Evolutionary conservation across 1,140 invertebrate species (phyloP).

Genomic region (Brachionus asplanchnoidis): DNA sequence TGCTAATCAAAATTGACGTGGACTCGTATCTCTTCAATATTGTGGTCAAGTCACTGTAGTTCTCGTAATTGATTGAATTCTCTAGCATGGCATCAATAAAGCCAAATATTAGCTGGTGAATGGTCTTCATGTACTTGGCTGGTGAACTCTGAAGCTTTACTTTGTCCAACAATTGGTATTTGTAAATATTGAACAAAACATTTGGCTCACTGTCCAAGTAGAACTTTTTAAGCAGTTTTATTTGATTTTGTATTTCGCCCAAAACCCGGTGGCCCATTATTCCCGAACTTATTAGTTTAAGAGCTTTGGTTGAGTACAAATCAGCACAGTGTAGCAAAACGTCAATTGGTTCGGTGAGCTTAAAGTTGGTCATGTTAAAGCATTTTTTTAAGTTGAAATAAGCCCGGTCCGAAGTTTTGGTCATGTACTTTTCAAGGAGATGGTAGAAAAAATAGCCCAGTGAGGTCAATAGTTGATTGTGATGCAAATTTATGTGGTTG

Average conservation of each 20-base stretch:
- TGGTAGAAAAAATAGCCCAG: not conserved
- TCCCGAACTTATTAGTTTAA: not conserved
- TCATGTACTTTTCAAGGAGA: not conserved
- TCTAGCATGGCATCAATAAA: constrained; percentile 11
- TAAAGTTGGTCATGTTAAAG: not conserved
- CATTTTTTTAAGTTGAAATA: constrained; percentile 29
- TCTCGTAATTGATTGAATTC: not conserved
- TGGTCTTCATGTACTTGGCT: constrained; percentile 2
- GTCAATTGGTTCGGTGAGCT: not conserved
- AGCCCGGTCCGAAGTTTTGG: not conserved
- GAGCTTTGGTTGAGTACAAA: not conserved
- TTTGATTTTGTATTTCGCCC: not conserved
- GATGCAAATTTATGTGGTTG: not conserved
- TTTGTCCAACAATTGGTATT: not conserved
- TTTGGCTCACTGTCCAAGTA: not conserved
- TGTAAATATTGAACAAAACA: constrained; percentile 4
- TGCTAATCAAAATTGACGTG: not conserved
- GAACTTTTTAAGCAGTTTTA: not conserved
- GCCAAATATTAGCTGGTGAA: not conserved
- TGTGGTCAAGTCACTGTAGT: not conserved
- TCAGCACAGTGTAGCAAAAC: not conserved
- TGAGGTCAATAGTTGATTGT: not conserved
- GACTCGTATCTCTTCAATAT: constrained; percentile 25
- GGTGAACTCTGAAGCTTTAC: not conserved
- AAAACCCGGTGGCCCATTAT: not conserved